These are phyloP conservation scores for Pocillopora damicornis DNA, from an alignment of 64 coral and sea anemone genomes.

Conservation along the genomic window DNA sequence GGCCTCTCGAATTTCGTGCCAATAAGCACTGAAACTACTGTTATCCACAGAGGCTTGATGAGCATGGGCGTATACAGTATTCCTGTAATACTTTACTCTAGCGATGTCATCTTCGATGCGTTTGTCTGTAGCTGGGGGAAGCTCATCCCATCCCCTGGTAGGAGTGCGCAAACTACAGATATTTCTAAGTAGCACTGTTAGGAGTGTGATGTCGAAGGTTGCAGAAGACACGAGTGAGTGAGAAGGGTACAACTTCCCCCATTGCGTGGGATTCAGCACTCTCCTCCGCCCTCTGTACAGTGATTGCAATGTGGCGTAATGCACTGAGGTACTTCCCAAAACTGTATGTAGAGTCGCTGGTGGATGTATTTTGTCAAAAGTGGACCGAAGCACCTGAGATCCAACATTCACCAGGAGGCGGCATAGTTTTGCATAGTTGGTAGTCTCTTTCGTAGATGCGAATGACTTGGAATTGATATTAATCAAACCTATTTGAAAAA, in stretches of 20 bases:
- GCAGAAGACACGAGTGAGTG: neutral
- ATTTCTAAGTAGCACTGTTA: conserved; percentile 33
- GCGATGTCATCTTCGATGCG: conserved; percentile 24
- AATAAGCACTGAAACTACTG: conserved; percentile 22
- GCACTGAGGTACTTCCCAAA: neutral
- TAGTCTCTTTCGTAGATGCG: conserved; percentile 16
- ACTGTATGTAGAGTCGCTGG: neutral
- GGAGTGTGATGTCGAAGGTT: conserved; percentile 30
- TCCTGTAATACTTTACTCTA: conserved; percentile 50
- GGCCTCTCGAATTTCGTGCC: conserved; percentile 17
- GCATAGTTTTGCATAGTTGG: conserved; percentile 16
- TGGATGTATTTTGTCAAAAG: conserved; percentile 23
- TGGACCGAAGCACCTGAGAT: neutral
- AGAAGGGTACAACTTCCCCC: conserved; percentile 30
- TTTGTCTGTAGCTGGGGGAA: conserved; percentile 22
- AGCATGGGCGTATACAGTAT: conserved; percentile 36
- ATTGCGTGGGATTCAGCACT: conserved; percentile 21
- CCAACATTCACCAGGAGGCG: conserved; percentile 25
- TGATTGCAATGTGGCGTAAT: neutral
- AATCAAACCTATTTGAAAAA: too few species aligned
- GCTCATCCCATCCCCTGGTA: conserved; percentile 27
- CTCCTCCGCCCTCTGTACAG: conserved; percentile 1
- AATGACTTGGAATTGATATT: too few species aligned
- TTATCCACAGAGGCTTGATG: conserved; percentile 14
- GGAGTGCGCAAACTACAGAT: conserved; percentile 8